Evolutionary conservation across 2,113 vertebrate genomes (phyloP).

Genomic region (Caranx melampygus): DNA sequence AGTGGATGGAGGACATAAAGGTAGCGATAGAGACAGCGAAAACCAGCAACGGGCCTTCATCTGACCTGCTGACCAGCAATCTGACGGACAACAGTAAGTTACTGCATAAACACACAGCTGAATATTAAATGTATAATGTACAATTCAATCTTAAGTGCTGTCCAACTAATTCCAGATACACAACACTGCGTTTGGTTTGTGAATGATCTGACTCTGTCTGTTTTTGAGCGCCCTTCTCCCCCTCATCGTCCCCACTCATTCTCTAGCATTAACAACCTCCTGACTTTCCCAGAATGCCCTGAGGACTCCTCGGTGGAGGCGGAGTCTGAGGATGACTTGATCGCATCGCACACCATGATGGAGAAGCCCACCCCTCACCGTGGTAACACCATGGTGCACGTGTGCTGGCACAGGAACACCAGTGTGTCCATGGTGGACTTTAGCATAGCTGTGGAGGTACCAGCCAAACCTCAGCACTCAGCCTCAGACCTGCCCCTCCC

Average conservation of each 20-base stretch:
- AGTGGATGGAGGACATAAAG: constrained; percentile 95
- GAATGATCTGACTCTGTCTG: constrained; percentile 62
- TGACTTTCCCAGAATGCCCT: constrained; percentile 90
- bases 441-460: constrained; percentile 97
- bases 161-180: neutral
- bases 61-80: constrained; percentile 87
- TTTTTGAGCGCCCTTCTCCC: constrained; percentile 56
- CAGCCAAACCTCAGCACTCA: constrained; percentile 66
- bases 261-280: constrained; percentile 77
- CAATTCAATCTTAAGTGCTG: neutral
- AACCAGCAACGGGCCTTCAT: constrained; percentile 86
- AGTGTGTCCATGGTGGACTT: constrained; percentile 99
- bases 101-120: neutral
- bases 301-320: constrained; percentile 90
- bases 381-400: constrained; percentile 98
- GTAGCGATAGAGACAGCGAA: constrained; percentile 92
- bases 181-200: neutral
- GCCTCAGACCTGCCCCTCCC: constrained; percentile 65
- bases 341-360: constrained; percentile 88
- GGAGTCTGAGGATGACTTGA: constrained; percentile 96
- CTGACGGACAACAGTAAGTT: constrained; percentile 93
- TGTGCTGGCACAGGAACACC: constrained; percentile 99
- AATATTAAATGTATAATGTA: neutral
- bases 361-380: constrained; percentile 93
- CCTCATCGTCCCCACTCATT: constrained; percentile 55